Base-by-base conservation (phyloP, 2,888 invertebrate genomes). In the Exocentrus adspersus region DNA sequence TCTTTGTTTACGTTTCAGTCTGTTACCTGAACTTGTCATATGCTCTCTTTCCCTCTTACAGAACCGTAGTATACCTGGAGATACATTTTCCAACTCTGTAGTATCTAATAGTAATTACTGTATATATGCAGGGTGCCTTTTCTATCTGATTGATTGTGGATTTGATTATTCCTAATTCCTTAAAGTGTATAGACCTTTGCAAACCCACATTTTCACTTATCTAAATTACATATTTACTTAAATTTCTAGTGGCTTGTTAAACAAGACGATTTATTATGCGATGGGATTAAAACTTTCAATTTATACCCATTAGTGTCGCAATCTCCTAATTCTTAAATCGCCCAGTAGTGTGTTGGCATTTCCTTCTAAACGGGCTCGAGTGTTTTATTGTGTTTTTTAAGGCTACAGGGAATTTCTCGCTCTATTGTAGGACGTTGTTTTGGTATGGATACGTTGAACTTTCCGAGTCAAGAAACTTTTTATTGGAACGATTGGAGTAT, bases 401-500 rank as follows among this genome's bases (percentile, higher is more conserved):
- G 12, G 20, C 16, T 17, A 30, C 17, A 57, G 45, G 57, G 32
- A 46, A 45, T 57, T 57, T 57, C 57, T 46, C 19, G 41, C 32
- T 19, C 45, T 46, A 57, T 54, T 57, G 57, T 46, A 24, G 30
- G 45, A 20, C 57, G 28, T 57, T 60, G 54, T 60, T 64, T 60
- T 70, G 68, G 68, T 48, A 54, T 51, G 53, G 52, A 69, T 63
- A 63, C 72, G 65, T 71, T 72, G 68, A 72, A 71, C 72, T 67
- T 62, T 66, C 64, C 46, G 67, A 62, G 74, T 73, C 72, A 73
- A 74, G 69, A 70, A 74, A 74, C 74, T 72, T 69, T 74, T 73
- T 73, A 74, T 73, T 70, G 60, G 30, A 56, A 50, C 63, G 62
- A 67, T 67, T 64, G 67, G 59, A 59, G 67, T 67, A 63, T 69